These are phyloP conservation scores for Ailuropoda melanoleuca DNA, from an alignment of 2,113 vertebrate species.

Conservation along the genomic window DNA sequence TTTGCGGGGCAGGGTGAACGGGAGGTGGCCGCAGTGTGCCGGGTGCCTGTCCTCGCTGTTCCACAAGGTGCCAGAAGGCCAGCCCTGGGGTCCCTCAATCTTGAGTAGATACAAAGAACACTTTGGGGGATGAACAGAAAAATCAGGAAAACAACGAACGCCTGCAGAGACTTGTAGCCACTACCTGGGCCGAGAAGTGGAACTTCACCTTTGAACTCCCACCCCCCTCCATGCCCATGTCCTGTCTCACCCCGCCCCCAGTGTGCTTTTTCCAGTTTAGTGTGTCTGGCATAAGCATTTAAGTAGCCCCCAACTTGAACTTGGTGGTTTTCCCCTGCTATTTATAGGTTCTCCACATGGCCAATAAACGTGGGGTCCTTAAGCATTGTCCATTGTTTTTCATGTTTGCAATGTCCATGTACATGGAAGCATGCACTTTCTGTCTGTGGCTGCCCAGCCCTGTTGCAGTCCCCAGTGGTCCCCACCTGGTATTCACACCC, in stretches of 20 bases:
- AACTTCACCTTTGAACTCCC: not conserved
- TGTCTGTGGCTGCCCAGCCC: not conserved
- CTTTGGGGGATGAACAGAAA: not conserved
- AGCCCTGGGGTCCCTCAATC: not conserved
- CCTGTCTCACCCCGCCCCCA: fast-evolving
- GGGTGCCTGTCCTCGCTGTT: too few species aligned
- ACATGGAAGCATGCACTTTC: fast-evolving
- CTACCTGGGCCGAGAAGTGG: not conserved
- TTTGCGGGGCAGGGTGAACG: fast-evolving
- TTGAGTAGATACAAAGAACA: too few species aligned
- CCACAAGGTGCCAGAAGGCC: fast-evolving
- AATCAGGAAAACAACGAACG: not conserved
- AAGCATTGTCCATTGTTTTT: not conserved
- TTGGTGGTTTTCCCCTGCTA: too few species aligned
- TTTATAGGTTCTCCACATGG: not conserved
- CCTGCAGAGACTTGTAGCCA: not conserved
- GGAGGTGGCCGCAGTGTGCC: fast-evolving
- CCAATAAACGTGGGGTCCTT: not conserved
- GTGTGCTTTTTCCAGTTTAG: not conserved
- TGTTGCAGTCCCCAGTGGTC: not conserved
- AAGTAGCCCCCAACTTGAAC: not conserved
- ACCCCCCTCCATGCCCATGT: fast-evolving
- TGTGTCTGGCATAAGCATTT: fast-evolving
- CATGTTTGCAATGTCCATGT: fast-evolving
- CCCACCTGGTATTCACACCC: not conserved